Evolutionary conservation across 1,140 invertebrate species (phyloP), one percentile per base, ranked within the genome.

Genomic region (Diabrotica undecimpunctata): DNA sequence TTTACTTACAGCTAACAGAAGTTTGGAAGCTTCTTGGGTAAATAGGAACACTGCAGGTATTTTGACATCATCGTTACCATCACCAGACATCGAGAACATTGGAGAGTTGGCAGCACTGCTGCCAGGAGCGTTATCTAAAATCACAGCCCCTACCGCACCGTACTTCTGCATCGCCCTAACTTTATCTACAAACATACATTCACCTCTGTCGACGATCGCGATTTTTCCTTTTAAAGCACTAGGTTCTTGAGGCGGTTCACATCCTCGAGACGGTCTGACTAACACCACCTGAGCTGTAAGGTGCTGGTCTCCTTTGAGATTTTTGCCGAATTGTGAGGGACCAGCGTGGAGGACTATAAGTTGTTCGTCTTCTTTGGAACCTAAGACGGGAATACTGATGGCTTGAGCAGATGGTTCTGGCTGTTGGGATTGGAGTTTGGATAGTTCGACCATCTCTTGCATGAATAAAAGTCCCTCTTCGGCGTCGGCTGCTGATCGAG

Each of bases 131-230:
- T 97, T 96, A 80, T 98, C 96, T 66, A 97, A 81, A 7, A 97
- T 89, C 72, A 99, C 94, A 36, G 91, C 90, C 13, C 90, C 93
- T 39, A 89, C 80, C 7, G 91, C 95, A 13, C 95, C 94, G 13
- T 89, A 87, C 62, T 85, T 83, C 82, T 97, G 89, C n/a, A 96
- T 83, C 74, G 87, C 81, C 51, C 94, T 85, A 7, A 70, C 68
- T 84, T 98, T 99, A 69, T 98, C 93, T 10, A 97, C 87, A 79
- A 99, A 99, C 82, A 96, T 97, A 79, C 97, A 99, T 72, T 91
- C 88, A 0, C 96, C 95, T 35, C 97, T 83, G 74, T 90, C 86
- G 53, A 96, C 87, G 7, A 99, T 82, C 0, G 86, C 92, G 72
- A 98, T 94, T 70, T 90, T 90, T 6, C 89, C 92, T 59, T 79